Evolutionary conservation across 2,113 vertebrate species (phyloP).

Genomic region (Archilochus colubris): DNA sequence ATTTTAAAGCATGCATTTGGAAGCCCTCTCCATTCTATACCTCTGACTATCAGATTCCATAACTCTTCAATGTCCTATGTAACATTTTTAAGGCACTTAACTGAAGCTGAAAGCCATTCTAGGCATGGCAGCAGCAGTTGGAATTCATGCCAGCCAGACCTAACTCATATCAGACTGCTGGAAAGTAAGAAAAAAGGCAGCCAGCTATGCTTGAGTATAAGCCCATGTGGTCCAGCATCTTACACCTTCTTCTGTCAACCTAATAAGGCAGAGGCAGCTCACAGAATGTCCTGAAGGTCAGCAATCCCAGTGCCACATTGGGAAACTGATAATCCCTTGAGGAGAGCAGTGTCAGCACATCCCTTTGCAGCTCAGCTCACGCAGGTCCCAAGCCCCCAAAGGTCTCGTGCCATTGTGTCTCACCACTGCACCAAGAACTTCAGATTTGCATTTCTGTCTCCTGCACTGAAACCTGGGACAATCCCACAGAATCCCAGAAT

Average conservation of each 20-base stretch:
- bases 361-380: neutral
- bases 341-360: neutral
- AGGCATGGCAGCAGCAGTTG: neutral
- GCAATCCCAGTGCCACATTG: neutral
- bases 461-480: neutral
- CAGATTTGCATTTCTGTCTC: neutral
- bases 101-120: neutral
- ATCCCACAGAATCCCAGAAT: neutral
- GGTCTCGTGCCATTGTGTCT: fast-evolving
- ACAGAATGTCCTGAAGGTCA: neutral
- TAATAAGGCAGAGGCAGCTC: neutral
- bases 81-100: neutral
- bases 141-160: neutral
- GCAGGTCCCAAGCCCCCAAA: neutral
- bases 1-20: neutral
- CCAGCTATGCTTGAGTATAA: neutral
- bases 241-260: neutral
- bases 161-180: neutral
- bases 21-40: neutral
- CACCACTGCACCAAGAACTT: neutral
- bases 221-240: neutral
- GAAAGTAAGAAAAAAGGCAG: neutral
- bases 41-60: neutral
- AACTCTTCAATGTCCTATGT: neutral
- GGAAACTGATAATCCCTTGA: neutral